These are phyloP conservation scores for Copidosoma aretas DNA, from an alignment of 2,888 invertebrate genomes.

Conservation along the genomic window DNA sequence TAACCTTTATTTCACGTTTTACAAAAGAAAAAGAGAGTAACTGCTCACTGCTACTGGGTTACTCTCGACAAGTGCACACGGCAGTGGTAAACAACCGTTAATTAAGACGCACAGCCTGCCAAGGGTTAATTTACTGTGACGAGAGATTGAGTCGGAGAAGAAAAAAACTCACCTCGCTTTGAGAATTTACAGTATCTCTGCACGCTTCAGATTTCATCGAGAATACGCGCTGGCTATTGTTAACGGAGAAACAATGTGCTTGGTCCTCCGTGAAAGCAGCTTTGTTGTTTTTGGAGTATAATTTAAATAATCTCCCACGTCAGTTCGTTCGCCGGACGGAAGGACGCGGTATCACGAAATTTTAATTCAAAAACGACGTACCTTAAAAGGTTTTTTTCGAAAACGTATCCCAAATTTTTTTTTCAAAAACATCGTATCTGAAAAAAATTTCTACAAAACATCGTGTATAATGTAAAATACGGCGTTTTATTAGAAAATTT, in stretches of 20 bases:
- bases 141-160: neutral
- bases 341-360: too few relatives aligned
- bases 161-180: neutral
- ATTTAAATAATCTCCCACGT: too few relatives aligned
- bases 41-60: neutral
- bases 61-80: neutral
- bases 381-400: too few relatives aligned
- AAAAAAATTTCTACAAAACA: too few relatives aligned
- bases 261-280: neutral
- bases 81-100: slow-evolving; percentile 9
- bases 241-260: neutral
- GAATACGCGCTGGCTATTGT: neutral
- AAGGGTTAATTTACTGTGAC: slow-evolving; percentile 25
- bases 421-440: too few relatives aligned
- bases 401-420: too few relatives aligned
- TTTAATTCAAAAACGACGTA: too few relatives aligned
- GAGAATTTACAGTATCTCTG: neutral
- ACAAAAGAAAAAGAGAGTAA: neutral
- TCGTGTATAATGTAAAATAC: too few relatives aligned
- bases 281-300: neutral
- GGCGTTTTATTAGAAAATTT: too few relatives aligned
- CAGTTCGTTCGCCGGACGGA: too few relatives aligned
- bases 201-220: neutral
- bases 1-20: neutral
- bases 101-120: slow-evolving; percentile 19